Evolutionary conservation across 1,140 invertebrate species (phyloP).

Genomic region (Diploscapter pachys): DNA sequence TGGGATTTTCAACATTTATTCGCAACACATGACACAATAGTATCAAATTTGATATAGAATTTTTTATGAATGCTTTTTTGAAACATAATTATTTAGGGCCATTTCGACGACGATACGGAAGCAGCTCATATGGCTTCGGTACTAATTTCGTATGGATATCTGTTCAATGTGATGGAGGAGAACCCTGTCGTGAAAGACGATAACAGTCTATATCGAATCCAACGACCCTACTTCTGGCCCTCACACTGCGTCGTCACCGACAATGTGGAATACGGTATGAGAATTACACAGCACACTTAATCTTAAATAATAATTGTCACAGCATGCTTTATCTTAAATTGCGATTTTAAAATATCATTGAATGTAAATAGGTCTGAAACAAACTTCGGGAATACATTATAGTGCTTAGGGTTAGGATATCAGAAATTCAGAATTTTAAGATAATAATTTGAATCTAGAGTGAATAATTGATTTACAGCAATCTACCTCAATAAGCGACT

Average conservation of each 20-base stretch:
- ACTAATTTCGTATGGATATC: constrained; percentile 55
- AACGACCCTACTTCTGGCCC: constrained; percentile 58
- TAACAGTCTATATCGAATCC: constrained; percentile 56
- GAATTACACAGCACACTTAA: no score
- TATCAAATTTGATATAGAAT: neutral
- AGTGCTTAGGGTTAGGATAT: no score
- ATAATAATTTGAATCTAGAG: neutral
- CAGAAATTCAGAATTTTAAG: neutral
- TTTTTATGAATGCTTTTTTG: neutral
- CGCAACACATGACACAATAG: no score
- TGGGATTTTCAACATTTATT: no score
- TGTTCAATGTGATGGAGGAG: constrained; percentile 53
- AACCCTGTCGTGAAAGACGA: constrained; percentile 45
- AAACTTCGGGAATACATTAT: no score
- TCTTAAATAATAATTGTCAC: no score
- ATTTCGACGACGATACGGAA: constrained; percentile 47
- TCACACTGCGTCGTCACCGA: constrained; percentile 55
- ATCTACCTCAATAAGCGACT: constrained; percentile 57
- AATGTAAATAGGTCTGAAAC: no score
- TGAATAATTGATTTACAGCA: constrained; percentile 40
- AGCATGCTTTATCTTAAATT: no score
- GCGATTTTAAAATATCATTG: no score
- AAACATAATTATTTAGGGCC: neutral
- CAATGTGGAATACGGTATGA: constrained; percentile 57
- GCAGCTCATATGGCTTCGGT: constrained; percentile 55